These are phyloP conservation scores for Parnassius apollo DNA, from an alignment of 2,888 invertebrate genomes.

Conservation along the genomic window DNA sequence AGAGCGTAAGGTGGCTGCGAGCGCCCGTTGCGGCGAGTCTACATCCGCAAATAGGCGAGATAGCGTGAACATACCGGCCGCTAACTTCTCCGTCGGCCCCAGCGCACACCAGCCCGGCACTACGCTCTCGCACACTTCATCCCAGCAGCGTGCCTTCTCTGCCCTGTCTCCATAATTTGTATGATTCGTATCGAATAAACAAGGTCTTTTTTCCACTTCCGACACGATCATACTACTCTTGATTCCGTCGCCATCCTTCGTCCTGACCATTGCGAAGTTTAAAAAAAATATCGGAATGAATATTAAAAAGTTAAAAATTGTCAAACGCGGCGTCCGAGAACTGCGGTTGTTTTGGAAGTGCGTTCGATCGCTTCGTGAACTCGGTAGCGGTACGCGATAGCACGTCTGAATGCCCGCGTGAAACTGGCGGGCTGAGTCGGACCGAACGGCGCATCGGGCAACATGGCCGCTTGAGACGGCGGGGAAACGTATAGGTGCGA, in stretches of 20 bases:
- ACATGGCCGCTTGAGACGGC: slow-evolving; percentile 62
- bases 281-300: slow-evolving; percentile 19
- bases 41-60: slow-evolving; percentile 48
- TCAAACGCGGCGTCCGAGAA: slow-evolving; percentile 36
- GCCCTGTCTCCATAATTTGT: slow-evolving; percentile 67
- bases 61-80: slow-evolving; percentile 65
- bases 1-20: slow-evolving; percentile 22
- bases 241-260: slow-evolving; percentile 66
- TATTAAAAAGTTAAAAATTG: slow-evolving; percentile 32
- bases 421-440: slow-evolving; percentile 63
- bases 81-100: slow-evolving; percentile 62
- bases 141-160: slow-evolving; percentile 73
- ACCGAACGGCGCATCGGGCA: slow-evolving; percentile 43
- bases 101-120: slow-evolving; percentile 70
- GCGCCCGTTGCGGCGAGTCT: slow-evolving; percentile 35
- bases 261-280: slow-evolving; percentile 58
- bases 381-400: slow-evolving; percentile 45
- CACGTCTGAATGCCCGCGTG: slow-evolving; percentile 68
- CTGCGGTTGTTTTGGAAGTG: slow-evolving; percentile 45
- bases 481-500: slow-evolving; percentile 67
- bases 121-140: slow-evolving; percentile 70
- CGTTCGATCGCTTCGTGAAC: slow-evolving; percentile 35
- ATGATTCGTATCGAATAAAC: slow-evolving; percentile 69
- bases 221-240: slow-evolving; percentile 66
- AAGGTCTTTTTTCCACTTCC: slow-evolving; percentile 69